Evolutionary conservation across 1,140 invertebrate genomes (phyloP), one percentile per base, ranked within the genome.

Genomic region (Lepidurus packardi): DNA sequence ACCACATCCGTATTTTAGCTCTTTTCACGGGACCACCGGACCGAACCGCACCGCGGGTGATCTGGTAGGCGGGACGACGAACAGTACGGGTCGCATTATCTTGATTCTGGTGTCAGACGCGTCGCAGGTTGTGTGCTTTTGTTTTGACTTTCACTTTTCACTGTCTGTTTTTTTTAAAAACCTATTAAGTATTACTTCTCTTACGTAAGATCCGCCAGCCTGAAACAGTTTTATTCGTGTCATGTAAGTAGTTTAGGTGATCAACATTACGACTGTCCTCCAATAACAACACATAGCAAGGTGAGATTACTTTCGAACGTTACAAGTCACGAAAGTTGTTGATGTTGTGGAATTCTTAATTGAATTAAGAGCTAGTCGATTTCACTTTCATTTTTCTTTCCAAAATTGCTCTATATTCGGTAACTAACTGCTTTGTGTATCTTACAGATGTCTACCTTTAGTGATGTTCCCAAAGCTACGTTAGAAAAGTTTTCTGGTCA

Each of bases 401-500:
- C 7, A 7, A 65, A n/a, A 7, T 8, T 65, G 16, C 21, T n/a
- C 1, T n/a, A 16, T 65, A 1, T 65, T 65, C 21, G 53, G 21
- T 65, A 16, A 13, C 16, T 10, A 13, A n/a, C 21, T 65, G 8
- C 16, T 65, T 65, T 65, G 13, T 65, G 16, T 65, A 76, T 76
- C 74, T 77, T 78, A 77, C 83, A 87, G 86, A 94, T 94, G 93
- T 94, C 92, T 88, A 92, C 94, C 82, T 94, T 93, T 85, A 90
- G 91, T 82, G 93, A 94, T 87, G 94, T 94, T 85, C 92, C 93
- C 86, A 90, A 91, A 84, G 91, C 94, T 84, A 95, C 93, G 93
- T 85, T 91, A 84, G 90, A 94, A 88, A 88, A 93, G 83, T 95
- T 94, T 88, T 93, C 93, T 79, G 92, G 93, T 83, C 93, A 92